These are phyloP conservation scores for Montipora sp. DNA, from an alignment of 64 coral and sea anemone species.

Conservation along the genomic window DNA sequence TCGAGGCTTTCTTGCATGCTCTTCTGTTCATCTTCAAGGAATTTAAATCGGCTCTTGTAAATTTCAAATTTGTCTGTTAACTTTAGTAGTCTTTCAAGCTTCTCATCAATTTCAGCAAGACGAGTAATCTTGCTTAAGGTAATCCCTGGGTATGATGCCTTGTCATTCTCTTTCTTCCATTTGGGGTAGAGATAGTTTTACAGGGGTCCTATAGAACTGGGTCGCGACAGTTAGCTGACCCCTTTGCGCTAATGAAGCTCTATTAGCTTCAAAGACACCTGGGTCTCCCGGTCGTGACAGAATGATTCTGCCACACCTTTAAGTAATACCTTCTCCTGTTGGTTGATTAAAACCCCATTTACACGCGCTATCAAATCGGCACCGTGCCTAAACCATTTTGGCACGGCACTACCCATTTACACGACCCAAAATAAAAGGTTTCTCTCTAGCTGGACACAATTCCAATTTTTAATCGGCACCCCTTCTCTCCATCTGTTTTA, in stretches of 20 bases:
- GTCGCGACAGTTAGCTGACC: slow-evolving; percentile 26
- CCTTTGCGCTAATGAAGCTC: slow-evolving; percentile 68
- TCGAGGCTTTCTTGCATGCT: too few species aligned
- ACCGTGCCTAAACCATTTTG: slow-evolving; percentile 6
- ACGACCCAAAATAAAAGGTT: background rate
- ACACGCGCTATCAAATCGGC: slow-evolving; percentile 31
- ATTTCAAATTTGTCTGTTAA: too few species aligned
- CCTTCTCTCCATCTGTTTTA: background rate
- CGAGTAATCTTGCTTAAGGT: background rate
- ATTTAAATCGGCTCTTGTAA: too few species aligned
- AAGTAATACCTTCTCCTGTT: slow-evolving; percentile 22
- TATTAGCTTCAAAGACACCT: slow-evolving; percentile 78
- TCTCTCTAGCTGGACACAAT: background rate
- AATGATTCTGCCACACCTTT: slow-evolving; percentile 30
- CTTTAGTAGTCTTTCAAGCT: too few species aligned
- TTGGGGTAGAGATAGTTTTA: slow-evolving; percentile 29
- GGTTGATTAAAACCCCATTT: slow-evolving; percentile 39
- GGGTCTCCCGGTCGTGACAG: slow-evolving; percentile 62
- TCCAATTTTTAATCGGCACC: slow-evolving; percentile 7
- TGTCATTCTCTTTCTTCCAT: background rate
- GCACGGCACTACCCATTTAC: slow-evolving; percentile 32
- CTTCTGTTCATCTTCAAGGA: too few species aligned
- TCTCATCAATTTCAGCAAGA: too few species aligned
- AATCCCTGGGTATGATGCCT: background rate
- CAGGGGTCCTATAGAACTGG: slow-evolving; percentile 31